Percentiles rank a stretch among this genome's conserved stretches.
Evolutionary conservation across 2,113 vertebrate genomes (phyloP).

Genomic region (Ptyas mucosa): DNA sequence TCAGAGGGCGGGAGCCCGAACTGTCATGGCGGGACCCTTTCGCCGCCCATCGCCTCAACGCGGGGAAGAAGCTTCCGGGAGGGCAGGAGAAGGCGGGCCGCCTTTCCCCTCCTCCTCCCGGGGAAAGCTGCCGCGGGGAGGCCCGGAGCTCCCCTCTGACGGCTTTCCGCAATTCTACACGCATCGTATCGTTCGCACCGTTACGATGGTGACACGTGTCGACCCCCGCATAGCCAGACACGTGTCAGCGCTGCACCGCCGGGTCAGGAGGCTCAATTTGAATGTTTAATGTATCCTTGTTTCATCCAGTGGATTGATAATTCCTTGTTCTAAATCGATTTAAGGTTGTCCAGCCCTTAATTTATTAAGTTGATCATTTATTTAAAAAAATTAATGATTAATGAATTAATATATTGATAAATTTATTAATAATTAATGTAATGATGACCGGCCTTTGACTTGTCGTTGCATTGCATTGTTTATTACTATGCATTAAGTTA

Average conservation of each 20-base stretch:
- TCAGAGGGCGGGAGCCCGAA: background rate
- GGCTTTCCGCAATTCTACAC: background rate
- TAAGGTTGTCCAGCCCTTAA: background rate
- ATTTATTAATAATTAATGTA: background rate
- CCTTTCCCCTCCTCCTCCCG: background rate
- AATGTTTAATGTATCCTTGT: background rate
- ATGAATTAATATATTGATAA: too few relatives aligned
- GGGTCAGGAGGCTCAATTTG: background rate
- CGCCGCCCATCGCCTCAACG: background rate
- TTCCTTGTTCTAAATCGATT: background rate
- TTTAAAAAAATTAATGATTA: background rate
- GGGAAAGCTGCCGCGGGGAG: background rate
- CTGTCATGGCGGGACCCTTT: background rate
- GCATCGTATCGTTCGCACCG: background rate
- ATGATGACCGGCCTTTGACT: too few relatives aligned
- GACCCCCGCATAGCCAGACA: background rate
- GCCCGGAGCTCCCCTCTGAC: background rate
- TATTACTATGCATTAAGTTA: background rate
- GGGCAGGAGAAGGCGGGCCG: fast-evolving
- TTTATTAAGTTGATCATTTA: background rate
- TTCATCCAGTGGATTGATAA: background rate
- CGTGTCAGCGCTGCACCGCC: background rate
- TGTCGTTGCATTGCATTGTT: background rate
- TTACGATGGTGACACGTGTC: background rate
- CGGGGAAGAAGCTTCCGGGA: too few relatives aligned